Conservation (phyloP, 2,113 vertebrate genomes). For the Orthonyx spaldingii region DNA sequence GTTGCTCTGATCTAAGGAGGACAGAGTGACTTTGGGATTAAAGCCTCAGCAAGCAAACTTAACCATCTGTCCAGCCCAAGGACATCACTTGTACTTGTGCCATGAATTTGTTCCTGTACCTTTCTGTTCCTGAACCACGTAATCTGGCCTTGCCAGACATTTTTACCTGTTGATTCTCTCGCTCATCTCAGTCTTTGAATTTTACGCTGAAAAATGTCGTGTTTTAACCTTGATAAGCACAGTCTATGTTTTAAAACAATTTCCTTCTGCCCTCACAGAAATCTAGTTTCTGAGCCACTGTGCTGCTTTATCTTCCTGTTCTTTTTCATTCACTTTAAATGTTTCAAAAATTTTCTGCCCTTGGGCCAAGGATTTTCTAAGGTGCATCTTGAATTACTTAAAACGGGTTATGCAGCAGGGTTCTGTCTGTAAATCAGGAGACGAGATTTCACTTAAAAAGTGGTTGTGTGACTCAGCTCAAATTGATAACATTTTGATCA, state of each 20-base stretch:
- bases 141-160: neutral
- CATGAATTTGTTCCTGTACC: neutral
- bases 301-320: neutral
- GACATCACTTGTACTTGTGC: neutral
- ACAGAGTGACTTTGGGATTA: neutral
- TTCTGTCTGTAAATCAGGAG: neutral
- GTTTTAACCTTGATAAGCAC: neutral
- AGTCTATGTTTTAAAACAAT: neutral
- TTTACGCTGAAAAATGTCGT: neutral
- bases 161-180: neutral
- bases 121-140: neutral
- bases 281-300: neutral
- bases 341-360: slow-evolving; percentile 4
- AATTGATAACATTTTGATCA: neutral
- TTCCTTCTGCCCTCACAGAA: neutral
- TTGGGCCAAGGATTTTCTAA: neutral
- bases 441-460: neutral
- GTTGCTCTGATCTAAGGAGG: neutral
- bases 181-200: neutral
- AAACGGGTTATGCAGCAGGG: neutral
- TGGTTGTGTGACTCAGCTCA: neutral
- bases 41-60: neutral
- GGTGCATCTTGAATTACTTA: slow-evolving; percentile 7
- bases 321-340: neutral
- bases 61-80: neutral